Conservation (phyloP, 2,797 vertebrate species). For the Oreochromis mossambicus region DNA sequence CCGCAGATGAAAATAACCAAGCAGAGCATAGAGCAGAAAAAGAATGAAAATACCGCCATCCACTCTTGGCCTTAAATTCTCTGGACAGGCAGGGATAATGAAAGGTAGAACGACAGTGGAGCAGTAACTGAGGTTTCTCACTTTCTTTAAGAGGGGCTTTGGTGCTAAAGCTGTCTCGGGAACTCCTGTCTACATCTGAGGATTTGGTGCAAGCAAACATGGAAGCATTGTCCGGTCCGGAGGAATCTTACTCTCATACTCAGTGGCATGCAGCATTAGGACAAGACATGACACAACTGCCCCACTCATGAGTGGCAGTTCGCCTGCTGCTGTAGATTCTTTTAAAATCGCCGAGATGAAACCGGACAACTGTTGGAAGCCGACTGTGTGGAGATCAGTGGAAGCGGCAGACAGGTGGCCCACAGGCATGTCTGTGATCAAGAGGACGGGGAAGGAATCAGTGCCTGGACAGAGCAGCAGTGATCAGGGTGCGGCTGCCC, state of each 20-base stretch:
- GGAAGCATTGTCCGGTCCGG: conserved; percentile 26
- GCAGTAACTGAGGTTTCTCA: conserved; percentile 19
- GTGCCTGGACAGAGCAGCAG: conserved; percentile 49
- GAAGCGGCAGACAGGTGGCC: conserved; percentile 59
- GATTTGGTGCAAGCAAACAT: conserved; percentile 19
- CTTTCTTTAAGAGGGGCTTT: conserved; percentile 1
- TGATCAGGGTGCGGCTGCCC: conserved; percentile 51
- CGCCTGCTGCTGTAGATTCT: conserved; percentile 33
- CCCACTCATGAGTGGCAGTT: conserved; percentile 19
- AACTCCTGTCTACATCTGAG: conserved; percentile 11
- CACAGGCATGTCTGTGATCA: conserved; percentile 48
- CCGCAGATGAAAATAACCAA: conserved; percentile 23
- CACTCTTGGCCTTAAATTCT: background rate
- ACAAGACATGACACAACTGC: conserved; percentile 38
- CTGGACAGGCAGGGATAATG: background rate
- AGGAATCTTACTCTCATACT: conserved; percentile 2
- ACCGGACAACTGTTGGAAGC: conserved; percentile 50
- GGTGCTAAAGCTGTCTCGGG: conserved; percentile 22
- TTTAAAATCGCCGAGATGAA: conserved; percentile 42
- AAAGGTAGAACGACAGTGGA: background rate
- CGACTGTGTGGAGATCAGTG: conserved; percentile 47
- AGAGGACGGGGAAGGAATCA: conserved; percentile 32
- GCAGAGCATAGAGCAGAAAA: conserved; percentile 8
- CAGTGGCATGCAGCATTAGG: conserved; percentile 2
- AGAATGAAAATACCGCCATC: background rate